Percentiles rank a stretch among this genome's conserved stretches.
phyloP scores from a whole-genome alignment of 2,113 vertebrate genomes.

The Vimba vimba region DNA sequence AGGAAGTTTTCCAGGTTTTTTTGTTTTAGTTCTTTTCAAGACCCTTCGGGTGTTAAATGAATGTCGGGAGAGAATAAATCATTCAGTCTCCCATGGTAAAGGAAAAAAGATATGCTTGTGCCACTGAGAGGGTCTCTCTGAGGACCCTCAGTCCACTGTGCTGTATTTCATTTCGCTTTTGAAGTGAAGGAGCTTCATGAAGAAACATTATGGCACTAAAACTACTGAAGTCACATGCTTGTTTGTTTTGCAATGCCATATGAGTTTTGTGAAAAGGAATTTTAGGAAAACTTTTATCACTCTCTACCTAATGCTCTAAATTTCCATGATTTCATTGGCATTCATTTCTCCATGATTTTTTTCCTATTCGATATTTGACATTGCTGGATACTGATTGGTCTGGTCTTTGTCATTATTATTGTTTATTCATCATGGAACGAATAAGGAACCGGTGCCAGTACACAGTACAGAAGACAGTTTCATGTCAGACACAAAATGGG shows the following conservation, averaged over 20 bases:
- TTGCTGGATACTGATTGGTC: neutral
- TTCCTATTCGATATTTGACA: neutral
- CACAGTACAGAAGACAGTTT: constrained; percentile 86
- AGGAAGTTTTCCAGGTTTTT: neutral
- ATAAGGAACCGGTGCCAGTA: constrained; percentile 95
- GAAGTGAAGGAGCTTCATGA: constrained; percentile 19
- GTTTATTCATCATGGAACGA: neutral
- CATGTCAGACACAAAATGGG: constrained; percentile 94
- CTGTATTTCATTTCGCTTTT: neutral
- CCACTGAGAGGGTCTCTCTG: constrained; percentile 7
- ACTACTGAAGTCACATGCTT: neutral
- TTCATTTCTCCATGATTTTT: neutral
- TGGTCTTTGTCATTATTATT: neutral
- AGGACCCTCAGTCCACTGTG: neutral
- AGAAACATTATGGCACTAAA: neutral
- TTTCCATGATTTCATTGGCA: neutral
- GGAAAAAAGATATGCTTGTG: constrained; percentile 22
- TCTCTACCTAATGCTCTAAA: neutral
- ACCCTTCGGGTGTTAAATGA: neutral
- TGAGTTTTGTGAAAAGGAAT: neutral
- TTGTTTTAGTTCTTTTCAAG: constrained; percentile 2
- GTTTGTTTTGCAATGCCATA: neutral
- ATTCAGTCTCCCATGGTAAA: neutral
- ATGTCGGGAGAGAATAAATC: constrained; percentile 16
- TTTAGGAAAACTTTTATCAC: neutral